Conservation (phyloP, 2,113 vertebrate species). For the Mungos mungo region DNA sequence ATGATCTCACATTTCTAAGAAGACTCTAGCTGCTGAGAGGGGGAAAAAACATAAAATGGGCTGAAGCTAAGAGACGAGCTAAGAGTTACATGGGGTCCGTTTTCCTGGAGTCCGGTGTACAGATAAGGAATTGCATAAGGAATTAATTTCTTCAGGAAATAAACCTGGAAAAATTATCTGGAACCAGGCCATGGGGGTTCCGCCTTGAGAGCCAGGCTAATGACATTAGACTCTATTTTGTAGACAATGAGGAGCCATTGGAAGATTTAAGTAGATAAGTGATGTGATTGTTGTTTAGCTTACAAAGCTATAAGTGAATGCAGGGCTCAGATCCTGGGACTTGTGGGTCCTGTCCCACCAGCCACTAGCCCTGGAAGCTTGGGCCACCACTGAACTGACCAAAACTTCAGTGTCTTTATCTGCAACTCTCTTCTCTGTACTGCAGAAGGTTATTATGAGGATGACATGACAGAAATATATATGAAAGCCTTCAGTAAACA, state of each 20-base stretch:
- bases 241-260: not conserved
- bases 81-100: rapidly evolving
- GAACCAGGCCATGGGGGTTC: not conserved
- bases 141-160: not conserved
- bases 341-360: not conserved
- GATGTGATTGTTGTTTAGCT: not conserved
- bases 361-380: not conserved
- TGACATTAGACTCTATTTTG: not conserved
- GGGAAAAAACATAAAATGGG: not conserved
- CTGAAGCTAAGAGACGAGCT: not conserved
- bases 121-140: not conserved
- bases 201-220: not conserved
- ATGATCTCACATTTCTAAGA: not conserved
- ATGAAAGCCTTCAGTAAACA: not conserved
- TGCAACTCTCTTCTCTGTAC: not conserved
- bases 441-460: not conserved
- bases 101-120: not conserved
- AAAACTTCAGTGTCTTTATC: not conserved
- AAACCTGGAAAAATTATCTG: not conserved
- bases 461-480: not conserved
- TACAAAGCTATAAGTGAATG: not conserved
- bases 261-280: not conserved
- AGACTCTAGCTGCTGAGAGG: not conserved
- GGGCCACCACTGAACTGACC: not conserved
- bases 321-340: not conserved